These are phyloP conservation scores for Nephrocerus scutellatus DNA, from an alignment of 2,888 invertebrate genomes.

Conservation along the genomic window DNA sequence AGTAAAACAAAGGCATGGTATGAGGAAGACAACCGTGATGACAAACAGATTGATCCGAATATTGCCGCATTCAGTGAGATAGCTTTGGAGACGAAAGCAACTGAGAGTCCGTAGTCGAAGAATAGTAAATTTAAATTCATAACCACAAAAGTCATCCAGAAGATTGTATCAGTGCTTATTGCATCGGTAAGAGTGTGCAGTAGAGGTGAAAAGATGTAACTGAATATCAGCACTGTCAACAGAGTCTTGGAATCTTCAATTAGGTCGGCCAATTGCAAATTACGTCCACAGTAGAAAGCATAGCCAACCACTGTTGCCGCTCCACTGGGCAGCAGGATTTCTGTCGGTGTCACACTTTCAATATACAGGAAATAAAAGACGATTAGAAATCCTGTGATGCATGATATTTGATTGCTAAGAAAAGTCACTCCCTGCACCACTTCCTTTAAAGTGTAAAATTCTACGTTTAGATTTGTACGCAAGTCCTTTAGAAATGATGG, in stretches of 20 bases:
- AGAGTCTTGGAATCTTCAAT: slow-evolving; percentile 68
- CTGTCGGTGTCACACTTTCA: slow-evolving; percentile 58
- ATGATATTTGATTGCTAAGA: slow-evolving; percentile 72
- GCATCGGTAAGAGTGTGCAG: slow-evolving; percentile 92
- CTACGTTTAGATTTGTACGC: slow-evolving; percentile 72
- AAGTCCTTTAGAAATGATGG: slow-evolving; percentile 77
- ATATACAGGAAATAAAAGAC: slow-evolving; percentile 68
- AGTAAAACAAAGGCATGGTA: slow-evolving; percentile 84
- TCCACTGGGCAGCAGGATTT: slow-evolving; percentile 56
- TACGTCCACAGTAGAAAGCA: slow-evolving; percentile 50
- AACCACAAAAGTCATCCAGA: slow-evolving; percentile 84
- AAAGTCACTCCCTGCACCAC: slow-evolving; percentile 70
- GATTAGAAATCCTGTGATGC: slow-evolving; percentile 65
- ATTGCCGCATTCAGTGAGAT: slow-evolving; percentile 91
- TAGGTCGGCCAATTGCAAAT: slow-evolving; percentile 33
- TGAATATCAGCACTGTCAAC: slow-evolving; percentile 74
- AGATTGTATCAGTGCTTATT: slow-evolving; percentile 95
- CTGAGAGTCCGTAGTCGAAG: slow-evolving; percentile 81
- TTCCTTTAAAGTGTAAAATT: slow-evolving; percentile 62
- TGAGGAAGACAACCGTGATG: slow-evolving; percentile 80
- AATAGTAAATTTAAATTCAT: slow-evolving; percentile 82
- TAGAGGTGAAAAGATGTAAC: slow-evolving; percentile 84
- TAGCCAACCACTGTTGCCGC: slow-evolving; percentile 57
- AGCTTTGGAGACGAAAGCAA: slow-evolving; percentile 83
- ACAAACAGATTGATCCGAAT: slow-evolving; percentile 90